Percentiles rank a stretch among this genome's conserved stretches.
phyloP scores from a whole-genome alignment of 2,113 vertebrate species.

The Glaucomys volans region DNA sequence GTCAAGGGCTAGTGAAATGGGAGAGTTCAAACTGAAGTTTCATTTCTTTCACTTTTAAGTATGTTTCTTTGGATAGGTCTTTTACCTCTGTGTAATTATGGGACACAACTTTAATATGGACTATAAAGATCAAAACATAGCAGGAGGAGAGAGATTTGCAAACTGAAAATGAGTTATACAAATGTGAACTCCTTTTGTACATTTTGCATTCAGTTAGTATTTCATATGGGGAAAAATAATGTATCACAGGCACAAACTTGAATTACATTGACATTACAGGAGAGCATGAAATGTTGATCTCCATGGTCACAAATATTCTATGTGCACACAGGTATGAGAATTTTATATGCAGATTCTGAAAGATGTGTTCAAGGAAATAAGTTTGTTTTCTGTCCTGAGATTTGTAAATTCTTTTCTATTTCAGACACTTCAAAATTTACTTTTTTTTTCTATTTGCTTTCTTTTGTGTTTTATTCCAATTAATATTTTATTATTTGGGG shows the following conservation, averaged over 20 bases:
- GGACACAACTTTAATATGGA: background rate
- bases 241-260: background rate
- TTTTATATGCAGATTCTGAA: background rate
- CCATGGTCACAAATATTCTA: background rate
- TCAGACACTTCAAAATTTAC: background rate
- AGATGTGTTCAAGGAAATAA: background rate
- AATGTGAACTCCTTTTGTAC: background rate
- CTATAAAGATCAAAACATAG: background rate
- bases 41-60: background rate
- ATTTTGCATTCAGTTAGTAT: background rate
- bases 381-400: background rate
- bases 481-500: constrained; percentile 8
- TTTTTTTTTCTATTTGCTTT: background rate
- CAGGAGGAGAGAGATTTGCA: background rate
- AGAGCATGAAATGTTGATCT: background rate
- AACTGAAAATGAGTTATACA: background rate
- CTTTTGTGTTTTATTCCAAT: background rate
- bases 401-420: constrained; percentile 28
- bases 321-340: background rate
- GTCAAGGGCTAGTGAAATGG: background rate
- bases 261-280: background rate
- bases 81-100: background rate
- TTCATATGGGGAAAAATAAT: background rate
- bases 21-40: background rate
- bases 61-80: background rate